Base-by-base conservation (phyloP, 2,113 vertebrate genomes). In the Etheostoma cragini region DNA sequence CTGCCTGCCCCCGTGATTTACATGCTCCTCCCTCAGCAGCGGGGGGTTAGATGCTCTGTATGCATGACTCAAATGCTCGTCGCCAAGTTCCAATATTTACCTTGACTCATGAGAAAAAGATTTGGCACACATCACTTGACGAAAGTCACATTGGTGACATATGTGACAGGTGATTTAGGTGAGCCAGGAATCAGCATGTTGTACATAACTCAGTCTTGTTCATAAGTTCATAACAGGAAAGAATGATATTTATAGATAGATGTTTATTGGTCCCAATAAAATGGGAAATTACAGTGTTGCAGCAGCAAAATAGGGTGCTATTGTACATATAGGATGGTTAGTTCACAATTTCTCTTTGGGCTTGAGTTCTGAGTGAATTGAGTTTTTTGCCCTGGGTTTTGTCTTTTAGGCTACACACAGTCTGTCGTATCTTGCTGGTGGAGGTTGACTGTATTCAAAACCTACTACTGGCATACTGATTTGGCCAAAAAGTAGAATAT, bases 1-100 rank as follows among this genome's bases (percentile, higher is more conserved):
- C 56, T 57, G 78, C 53, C 72, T 69, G 49, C 60, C 68, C 73
- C 73, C 12, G 4, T 77, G 80, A 89, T 81, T 83, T 64, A 83
- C 38, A 76, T 84, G 80, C 79, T 66, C 35, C 52, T 64, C 58
- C 64, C 19, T 35, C 46, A 85, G 67, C 72, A 65, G 67, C 17
- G 61, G 26, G 60, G 50, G 66, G 54, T 75, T 42, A 53, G 64
- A 83, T 75, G 45, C 54, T 62, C 35, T 14, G 24, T 19, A 70
- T 72, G 75, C 47, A 56, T 76, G 79, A 71, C 56, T 84, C 78
- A 80, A 49, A 62, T 64, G 24, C 60, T 53, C 33, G 58, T 75
- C 61, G 69, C 54, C 35, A 24, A 65, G 46, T 63, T 71, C 6
- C 61, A 81, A 76, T 33, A 35, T 73, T 69, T 65, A 57, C 79